Evolutionary conservation across 30 jellyfish, hydroid and myxozoan species (phyloP).

Genomic region (Hydractinia symbiolongicarpus): DNA sequence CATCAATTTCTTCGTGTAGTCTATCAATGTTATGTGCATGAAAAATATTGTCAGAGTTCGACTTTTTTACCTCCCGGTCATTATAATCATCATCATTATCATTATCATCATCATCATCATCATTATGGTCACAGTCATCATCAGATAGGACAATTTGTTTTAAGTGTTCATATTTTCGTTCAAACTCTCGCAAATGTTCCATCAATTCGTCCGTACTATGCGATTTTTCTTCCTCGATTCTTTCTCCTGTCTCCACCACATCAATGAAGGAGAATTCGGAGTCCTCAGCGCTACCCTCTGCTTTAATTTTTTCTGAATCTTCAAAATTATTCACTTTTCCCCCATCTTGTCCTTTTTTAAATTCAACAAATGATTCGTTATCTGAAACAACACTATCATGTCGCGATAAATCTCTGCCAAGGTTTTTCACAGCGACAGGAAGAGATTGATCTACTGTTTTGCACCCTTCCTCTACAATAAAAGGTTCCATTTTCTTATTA

Average conservation of each 20-base stretch:
- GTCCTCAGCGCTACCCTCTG: background rate
- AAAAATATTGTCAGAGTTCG: too few species aligned
- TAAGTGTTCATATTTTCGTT: constrained; percentile 19
- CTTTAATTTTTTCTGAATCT: background rate
- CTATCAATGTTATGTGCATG: too few species aligned
- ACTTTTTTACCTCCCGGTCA: too few species aligned
- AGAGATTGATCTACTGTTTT: background rate
- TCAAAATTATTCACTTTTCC: background rate
- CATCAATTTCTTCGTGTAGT: too few species aligned
- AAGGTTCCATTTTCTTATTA: background rate
- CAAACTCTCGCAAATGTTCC: constrained; percentile 28
- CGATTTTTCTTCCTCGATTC: background rate
- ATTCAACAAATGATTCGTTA: too few species aligned
- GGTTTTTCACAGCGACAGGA: background rate
- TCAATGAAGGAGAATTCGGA: background rate
- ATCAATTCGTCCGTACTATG: constrained; percentile 34
- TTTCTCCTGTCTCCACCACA: background rate
- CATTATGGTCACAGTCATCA: background rate
- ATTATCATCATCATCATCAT: too few species aligned
- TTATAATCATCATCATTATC: too few species aligned
- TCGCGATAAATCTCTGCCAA: background rate
- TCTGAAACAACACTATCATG: too few species aligned
- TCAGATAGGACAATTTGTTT: constrained; percentile 13
- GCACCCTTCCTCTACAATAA: background rate
- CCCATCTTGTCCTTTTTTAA: too few species aligned